Base-by-base conservation (phyloP, 2,888 invertebrate genomes). In the Eristalis pertinax region DNA sequence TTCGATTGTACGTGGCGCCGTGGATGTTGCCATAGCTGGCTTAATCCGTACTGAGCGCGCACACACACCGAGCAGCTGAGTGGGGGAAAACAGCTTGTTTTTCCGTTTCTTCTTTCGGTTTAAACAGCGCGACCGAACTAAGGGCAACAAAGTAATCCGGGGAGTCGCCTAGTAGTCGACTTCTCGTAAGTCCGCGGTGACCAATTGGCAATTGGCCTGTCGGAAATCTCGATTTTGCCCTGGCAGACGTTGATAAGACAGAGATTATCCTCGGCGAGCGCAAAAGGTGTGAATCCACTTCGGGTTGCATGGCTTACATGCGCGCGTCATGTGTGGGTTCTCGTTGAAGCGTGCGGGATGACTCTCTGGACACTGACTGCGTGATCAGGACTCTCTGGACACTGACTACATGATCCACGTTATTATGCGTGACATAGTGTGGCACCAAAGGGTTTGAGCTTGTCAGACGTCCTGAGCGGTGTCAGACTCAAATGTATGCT, bases 1-100 rank as follows among this genome's bases (percentile, higher is more conserved):
- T 82, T 19, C 67, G 67, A 83, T 83, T 77, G 83, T 64, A 22
- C 22, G 77, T 64, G 81, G 81, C 81, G 75, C 75, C 81, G 69
- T 75, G 75, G 65, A 75, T 75, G 81, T 75, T 70, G 69, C 81
- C 63, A 70, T 81, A 69, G 81, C 63, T 15, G 69, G 41, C 64
- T 81, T 75, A 81, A 81, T 81, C 69, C 81, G 58, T 8, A 58
- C 50, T 13, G 77, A 22, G 29, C 58, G 56, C 15, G 32, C 19
- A 69, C 29, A n/a, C 11, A 26, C 15, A 35, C 24, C 7, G 24
- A 24, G 15, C 38, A 22, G 35, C 38, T 38, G 74, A 68, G 68
- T 80, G 80, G 80, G 80, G 80, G 80, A 75, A 74, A 80, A 80
- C 80, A 80, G 65, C 4, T 22, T 65, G 29, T 63, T 19, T 26